phyloP scores from a whole-genome alignment of 2,888 invertebrate genomes.

The Agriopis leucophaearia region DNA sequence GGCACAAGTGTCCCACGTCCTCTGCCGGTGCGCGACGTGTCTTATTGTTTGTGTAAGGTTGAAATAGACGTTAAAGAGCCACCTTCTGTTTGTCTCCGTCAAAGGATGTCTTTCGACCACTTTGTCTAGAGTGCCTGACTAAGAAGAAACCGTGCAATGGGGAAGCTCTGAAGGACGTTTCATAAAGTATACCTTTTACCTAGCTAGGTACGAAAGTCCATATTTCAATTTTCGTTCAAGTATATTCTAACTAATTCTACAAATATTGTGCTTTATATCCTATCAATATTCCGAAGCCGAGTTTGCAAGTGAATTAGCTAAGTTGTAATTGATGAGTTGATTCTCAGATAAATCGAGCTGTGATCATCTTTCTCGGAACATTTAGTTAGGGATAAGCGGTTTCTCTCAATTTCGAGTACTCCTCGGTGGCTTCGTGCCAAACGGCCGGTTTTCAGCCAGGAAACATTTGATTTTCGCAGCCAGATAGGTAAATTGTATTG shows the following conservation, averaged over 20 bases:
- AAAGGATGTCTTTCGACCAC: too few relatives aligned
- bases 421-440: slow-evolving; percentile 47
- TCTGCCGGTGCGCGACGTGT: too few relatives aligned
- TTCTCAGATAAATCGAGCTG: slow-evolving; percentile 15
- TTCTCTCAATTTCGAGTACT: slow-evolving; percentile 46
- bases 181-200: too few relatives aligned
- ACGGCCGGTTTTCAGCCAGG: slow-evolving; percentile 12
- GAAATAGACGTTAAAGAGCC: too few relatives aligned
- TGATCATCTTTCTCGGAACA: slow-evolving; percentile 35
- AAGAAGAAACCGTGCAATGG: too few relatives aligned
- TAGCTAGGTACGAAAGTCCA: too few relatives aligned
- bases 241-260: background rate
- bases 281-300: slow-evolving; percentile 14
- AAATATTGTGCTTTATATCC: background rate
- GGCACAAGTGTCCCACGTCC: too few relatives aligned
- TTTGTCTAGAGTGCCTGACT: too few relatives aligned
- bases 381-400: slow-evolving; percentile 49
- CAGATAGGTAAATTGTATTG: slow-evolving; percentile 14
- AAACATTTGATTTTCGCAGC: slow-evolving; percentile 6
- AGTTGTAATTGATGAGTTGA: slow-evolving; percentile 27
- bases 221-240: too few relatives aligned
- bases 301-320: slow-evolving; percentile 27
- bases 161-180: too few relatives aligned
- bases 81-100: too few relatives aligned
- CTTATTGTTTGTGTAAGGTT: too few relatives aligned